phyloP scores from a whole-genome alignment of 2,888 invertebrate genomes.

The Itoplectis maculator region DNA sequence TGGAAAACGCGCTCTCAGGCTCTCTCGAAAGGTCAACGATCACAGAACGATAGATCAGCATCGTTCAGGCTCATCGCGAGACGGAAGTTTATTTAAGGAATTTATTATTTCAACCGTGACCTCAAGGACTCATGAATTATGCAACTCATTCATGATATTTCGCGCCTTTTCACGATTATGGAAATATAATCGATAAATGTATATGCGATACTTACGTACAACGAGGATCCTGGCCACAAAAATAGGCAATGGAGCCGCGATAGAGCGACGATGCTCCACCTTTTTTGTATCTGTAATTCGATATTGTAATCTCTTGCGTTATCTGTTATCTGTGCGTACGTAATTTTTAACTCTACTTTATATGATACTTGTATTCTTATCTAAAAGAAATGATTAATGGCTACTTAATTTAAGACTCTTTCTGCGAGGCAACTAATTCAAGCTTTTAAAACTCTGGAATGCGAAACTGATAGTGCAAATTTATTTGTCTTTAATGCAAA shows the following conservation, averaged over 20 bases:
- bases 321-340: background rate
- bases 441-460: background rate
- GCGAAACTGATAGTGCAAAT: background rate
- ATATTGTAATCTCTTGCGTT: background rate
- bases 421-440: background rate
- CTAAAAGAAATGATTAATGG: no score
- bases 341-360: no score
- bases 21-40: constrained; percentile 26
- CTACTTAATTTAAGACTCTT: no score
- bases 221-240: constrained; percentile 87
- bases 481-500: background rate
- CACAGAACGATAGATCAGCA: constrained; percentile 10
- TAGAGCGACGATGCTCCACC: constrained; percentile 82
- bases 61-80: constrained; percentile 20
- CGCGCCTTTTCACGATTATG: background rate
- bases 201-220: constrained; percentile 86
- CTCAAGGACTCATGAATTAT: constrained; percentile 25
- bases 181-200: background rate
- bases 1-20: background rate
- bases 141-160: constrained; percentile 24
- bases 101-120: constrained; percentile 9
- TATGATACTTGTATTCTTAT: no score
- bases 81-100: background rate
- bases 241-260: constrained; percentile 87
- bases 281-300: constrained; percentile 73